Conservation (phyloP, 2,113 vertebrate species). For the Leiothrix lutea region DNA sequence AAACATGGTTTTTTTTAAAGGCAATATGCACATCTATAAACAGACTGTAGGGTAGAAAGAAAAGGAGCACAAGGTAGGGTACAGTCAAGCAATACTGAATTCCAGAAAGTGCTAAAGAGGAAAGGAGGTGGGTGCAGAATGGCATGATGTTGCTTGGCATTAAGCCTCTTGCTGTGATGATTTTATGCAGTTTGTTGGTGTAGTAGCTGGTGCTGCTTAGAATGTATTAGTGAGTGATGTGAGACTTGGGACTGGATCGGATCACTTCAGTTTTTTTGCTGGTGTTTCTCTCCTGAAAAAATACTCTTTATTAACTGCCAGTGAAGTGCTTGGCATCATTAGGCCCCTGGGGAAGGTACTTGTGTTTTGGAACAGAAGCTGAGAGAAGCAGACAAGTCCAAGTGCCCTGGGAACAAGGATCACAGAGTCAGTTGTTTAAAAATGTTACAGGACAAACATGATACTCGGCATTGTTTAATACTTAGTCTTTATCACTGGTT, state of each 20-base stretch:
- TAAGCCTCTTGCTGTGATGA: background rate
- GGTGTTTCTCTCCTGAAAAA: background rate
- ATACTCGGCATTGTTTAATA: background rate
- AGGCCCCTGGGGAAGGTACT: background rate
- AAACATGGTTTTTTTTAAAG: background rate
- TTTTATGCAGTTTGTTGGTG: background rate
- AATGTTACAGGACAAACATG: background rate
- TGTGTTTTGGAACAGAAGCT: background rate
- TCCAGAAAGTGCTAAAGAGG: background rate
- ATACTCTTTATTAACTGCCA: background rate
- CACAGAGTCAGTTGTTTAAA: background rate
- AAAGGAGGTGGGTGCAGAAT: background rate
- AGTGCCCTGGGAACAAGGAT: background rate
- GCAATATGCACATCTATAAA: background rate
- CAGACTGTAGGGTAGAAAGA: fast-evolving
- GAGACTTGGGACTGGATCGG: background rate
- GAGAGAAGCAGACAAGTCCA: background rate
- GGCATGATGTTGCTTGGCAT: background rate
- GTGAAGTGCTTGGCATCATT: background rate
- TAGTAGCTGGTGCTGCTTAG: background rate
- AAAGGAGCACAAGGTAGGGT: background rate
- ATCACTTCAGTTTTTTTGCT: background rate
- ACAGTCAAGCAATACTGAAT: background rate
- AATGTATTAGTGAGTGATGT: background rate
- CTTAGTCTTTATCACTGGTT: background rate